Evolutionary conservation across 2,888 invertebrate genomes (phyloP).

Genomic region (Eristalis pertinax): DNA sequence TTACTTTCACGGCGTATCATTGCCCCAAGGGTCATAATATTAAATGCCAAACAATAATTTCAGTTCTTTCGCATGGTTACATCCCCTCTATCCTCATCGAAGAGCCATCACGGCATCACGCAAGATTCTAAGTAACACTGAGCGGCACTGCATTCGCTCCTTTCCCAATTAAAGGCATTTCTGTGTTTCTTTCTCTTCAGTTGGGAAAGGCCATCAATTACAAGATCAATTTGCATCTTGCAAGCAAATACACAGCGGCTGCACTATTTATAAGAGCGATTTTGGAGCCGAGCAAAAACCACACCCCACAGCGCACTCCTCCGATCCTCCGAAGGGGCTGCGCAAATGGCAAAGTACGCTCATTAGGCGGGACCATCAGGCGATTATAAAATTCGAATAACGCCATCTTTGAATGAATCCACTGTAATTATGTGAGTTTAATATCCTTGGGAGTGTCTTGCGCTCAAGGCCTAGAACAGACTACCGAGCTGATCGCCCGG

Average conservation of each 20-base stretch:
- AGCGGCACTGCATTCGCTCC: neutral
- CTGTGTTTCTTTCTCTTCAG: constrained; percentile 11
- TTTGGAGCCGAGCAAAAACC: constrained; percentile 1
- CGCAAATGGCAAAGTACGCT: constrained; percentile 37
- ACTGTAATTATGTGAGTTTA: constrained; percentile 27
- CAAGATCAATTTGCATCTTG: constrained; percentile 49
- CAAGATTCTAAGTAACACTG: constrained; percentile 42
- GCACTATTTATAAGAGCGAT: neutral
- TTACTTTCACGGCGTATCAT: constrained; percentile 32
- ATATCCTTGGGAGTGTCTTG: constrained; percentile 13
- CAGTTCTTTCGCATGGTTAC: constrained; percentile 16
- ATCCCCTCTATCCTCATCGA: constrained; percentile 1
- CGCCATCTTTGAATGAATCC: constrained; percentile 7
- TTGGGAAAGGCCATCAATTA: constrained; percentile 37
- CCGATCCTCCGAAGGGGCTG: constrained; percentile 3
- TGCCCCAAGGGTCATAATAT: constrained; percentile 51
- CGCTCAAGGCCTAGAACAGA: neutral
- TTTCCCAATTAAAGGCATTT: constrained; percentile 49
- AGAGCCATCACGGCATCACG: constrained; percentile 59
- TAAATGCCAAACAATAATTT: constrained; percentile 47
- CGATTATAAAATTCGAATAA: constrained; percentile 35
- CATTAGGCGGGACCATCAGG: constrained; percentile 35
- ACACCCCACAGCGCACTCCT: neutral
- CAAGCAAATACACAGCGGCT: neutral
- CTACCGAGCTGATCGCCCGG: neutral